Percentiles rank a stretch among this genome's conserved stretches.
Evolutionary conservation across 2,113 vertebrate species (phyloP).

Genomic region (Tetraodon nigroviridis): DNA sequence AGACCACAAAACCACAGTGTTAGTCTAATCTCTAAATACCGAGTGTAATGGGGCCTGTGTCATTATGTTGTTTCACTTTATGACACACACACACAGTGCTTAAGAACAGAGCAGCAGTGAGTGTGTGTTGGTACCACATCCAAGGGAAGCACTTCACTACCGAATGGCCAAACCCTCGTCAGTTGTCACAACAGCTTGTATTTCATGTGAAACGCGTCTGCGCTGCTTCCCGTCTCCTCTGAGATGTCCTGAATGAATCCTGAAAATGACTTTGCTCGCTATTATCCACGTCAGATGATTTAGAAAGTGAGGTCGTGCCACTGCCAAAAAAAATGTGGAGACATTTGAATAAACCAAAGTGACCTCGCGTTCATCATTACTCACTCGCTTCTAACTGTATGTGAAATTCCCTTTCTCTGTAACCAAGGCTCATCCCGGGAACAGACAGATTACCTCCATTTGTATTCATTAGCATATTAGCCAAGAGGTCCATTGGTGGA

Average conservation of each 20-base stretch:
- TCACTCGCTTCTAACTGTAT: conserved; percentile 18
- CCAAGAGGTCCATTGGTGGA: conserved; percentile 55
- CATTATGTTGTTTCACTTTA: conserved; percentile 57
- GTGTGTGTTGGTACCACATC: conserved; percentile 43
- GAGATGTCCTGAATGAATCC: conserved; percentile 11
- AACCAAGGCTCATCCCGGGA: conserved; percentile 52
- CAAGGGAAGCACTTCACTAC: conserved; percentile 21
- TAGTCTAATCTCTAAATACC: conserved; percentile 68
- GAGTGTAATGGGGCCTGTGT: conserved; percentile 59
- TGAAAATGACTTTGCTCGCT: conserved; percentile 15
- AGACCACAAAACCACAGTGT: conserved; percentile 65
- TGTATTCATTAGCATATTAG: conserved; percentile 77
- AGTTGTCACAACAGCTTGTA: conserved; percentile 11
- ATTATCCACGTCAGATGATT: neutral
- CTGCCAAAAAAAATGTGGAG: neutral
- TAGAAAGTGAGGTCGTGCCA: neutral
- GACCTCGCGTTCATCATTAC: conserved; percentile 17
- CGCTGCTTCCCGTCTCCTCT: conserved; percentile 50
- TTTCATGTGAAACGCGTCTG: conserved; percentile 47
- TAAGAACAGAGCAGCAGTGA: conserved; percentile 17
- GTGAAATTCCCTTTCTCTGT: conserved; percentile 22
- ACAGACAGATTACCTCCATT: conserved; percentile 70
- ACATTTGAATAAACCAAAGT: conserved; percentile 1
- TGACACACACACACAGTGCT: conserved; percentile 51
- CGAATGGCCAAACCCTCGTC: conserved; percentile 29